Base-by-base conservation (phyloP, 2,888 invertebrate species). In the Spialia ferax region DNA sequence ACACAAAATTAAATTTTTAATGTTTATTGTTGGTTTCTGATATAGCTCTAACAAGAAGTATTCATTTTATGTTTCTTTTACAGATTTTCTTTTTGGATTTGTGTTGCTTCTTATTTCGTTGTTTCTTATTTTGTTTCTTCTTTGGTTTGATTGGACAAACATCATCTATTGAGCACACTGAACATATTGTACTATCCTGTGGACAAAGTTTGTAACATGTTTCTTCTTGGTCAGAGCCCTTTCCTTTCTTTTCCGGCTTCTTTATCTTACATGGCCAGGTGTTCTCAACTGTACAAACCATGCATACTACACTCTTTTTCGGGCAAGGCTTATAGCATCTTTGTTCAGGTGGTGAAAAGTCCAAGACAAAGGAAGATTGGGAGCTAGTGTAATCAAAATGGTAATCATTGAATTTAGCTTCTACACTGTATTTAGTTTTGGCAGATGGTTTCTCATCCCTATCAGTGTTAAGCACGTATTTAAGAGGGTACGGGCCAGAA, bases 341-440 rank as follows among this genome's bases (percentile, higher is more conserved):
- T 62, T 78, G 79, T 70, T 88, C 87, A 6, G 93, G 93, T 0
- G 93, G 93, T 3, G 89, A 81, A 73, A 93, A 93, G 71, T 93
- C 93, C 32, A 93, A 65, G 11, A 93, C 83, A 69, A 93, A 93
- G 1, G 93, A 93, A 1, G 88, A 75, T 67, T 92, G 86, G 0
- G 93, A 93, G 71, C 89, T 89, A 2, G 91, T 90, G 68, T 91
- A 93, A 66, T 93, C 93, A 68, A 93, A 93, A 66, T 86, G 88
- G 65, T 90, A 89, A 63, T 93, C 90, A 63, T 93, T 93, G 69
- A 82, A 93, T 73, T 92, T 93, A 0, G 89, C 93, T 77, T 93
- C 93, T 1, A 93, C 83, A 69, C 90, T 89, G 73, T 79, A 93
- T 75, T 86, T 91, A 0, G 77, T 77, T 0, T 74, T 73, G 32